Evolutionary conservation across 2,113 vertebrate genomes (phyloP).

Genomic region (Saimiri boliviensis): DNA sequence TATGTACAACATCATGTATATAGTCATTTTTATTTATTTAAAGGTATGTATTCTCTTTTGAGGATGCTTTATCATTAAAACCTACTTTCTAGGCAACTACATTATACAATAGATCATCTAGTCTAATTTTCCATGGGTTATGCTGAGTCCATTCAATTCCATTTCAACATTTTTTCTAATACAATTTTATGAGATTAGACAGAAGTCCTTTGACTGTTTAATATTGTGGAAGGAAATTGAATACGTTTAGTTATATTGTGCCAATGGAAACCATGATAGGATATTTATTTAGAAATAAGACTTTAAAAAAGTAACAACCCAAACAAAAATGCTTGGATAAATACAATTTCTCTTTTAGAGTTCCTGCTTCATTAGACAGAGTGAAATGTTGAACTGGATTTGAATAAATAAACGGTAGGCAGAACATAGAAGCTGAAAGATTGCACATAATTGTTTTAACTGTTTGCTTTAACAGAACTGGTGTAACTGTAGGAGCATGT

Average conservation of each 20-base stretch:
- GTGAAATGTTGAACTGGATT: slow-evolving; percentile 77
- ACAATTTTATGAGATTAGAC: slow-evolving; percentile 65
- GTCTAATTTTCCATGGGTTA: slow-evolving; percentile 67
- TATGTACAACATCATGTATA: slow-evolving; percentile 98
- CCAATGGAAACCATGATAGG: slow-evolving; percentile 79
- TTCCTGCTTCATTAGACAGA: slow-evolving; percentile 81
- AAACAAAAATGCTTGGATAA: slow-evolving; percentile 77
- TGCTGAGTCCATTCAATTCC: slow-evolving; percentile 66
- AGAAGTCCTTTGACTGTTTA: slow-evolving; percentile 76
- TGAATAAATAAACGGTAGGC: slow-evolving; percentile 78
- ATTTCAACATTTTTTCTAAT: slow-evolving; percentile 64
- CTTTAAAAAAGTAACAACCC: slow-evolving; percentile 50
- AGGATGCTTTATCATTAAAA: slow-evolving; percentile 76
- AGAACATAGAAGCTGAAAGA: slow-evolving; percentile 77
- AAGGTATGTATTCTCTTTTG: slow-evolving; percentile 83
- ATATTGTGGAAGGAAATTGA: slow-evolving; percentile 75
- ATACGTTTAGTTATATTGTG: slow-evolving; percentile 73
- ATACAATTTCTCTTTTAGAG: slow-evolving; percentile 75
- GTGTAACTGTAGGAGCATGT: slow-evolving; percentile 70
- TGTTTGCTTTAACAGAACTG: slow-evolving; percentile 76
- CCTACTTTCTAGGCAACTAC: slow-evolving; percentile 76
- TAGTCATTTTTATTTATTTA: slow-evolving; percentile 99
- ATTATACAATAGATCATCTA: slow-evolving; percentile 62
- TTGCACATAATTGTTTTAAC: slow-evolving; percentile 78
- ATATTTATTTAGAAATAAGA: slow-evolving; percentile 85